Evolutionary conservation across 2,113 vertebrate species (phyloP), one percentile per base, ranked within the genome.

Genomic region (Philantomba maxwellii): DNA sequence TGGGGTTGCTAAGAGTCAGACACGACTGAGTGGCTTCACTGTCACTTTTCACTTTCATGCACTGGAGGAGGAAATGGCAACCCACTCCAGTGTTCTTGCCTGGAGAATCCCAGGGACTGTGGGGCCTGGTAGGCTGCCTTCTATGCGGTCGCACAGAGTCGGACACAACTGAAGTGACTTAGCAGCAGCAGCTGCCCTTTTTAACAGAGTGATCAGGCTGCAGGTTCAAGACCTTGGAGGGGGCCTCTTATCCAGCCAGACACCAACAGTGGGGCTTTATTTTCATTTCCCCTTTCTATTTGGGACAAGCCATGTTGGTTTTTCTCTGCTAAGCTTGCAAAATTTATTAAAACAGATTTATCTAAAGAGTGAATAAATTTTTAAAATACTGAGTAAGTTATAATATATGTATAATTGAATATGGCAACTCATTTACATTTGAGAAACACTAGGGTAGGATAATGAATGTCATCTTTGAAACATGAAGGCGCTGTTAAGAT

Each of bases 281-380:
- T 89, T 94, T 30, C 21, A 64, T 23, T 21, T 2, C 21, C 57
- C 60, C 73, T 58, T 39, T 51, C 7, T 33, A 57, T 53, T 47
- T 73, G 45, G 45, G 45, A 16, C 55, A 60, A 97, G 33, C n/a
- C 64, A 82, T 16, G 7, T 11, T 85, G 47, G 2, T 53, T 83
- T 64, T 82, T 62, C 26, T 85, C 43, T 30, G 33, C 30, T 86
- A 47, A 43, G 36, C 49, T 25, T 12, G 33, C 19, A 73, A 85
- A 82, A 17, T 53, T 91, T 73, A 93, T 94, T 86, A 55, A 43
- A 85, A 94, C 19, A 81, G 82, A 45, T 36, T 51, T 93, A 84
- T 58, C 90, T 87, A 75, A 93, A 84, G 30, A 87, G 10, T 47
- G 39, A 81, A n/a, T 36, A 93, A 21, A 49, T 53, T 92, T 75